These are phyloP conservation scores for Baronia brevicornis DNA, from an alignment of 2,888 invertebrate genomes.

Conservation along the genomic window DNA sequence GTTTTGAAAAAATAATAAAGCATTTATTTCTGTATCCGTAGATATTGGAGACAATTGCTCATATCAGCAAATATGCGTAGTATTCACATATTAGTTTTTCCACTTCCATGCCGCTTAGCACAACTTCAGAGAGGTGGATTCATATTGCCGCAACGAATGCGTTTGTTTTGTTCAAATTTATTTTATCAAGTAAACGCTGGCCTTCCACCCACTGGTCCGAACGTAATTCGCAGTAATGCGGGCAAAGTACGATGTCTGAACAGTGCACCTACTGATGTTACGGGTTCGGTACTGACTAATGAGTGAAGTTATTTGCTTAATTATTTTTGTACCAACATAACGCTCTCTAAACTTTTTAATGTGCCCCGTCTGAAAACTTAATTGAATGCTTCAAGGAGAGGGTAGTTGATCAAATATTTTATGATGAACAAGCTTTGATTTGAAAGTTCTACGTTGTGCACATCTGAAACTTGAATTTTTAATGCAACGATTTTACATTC, in stretches of 20 bases:
- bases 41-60: slow-evolving; percentile 32
- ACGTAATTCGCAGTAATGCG: slow-evolving; percentile 61
- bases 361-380: slow-evolving; percentile 27
- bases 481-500: no score
- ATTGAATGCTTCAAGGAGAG: no score
- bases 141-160: slow-evolving; percentile 68
- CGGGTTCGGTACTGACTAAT: slow-evolving; percentile 52
- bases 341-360: slow-evolving; percentile 39
- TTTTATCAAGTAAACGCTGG: slow-evolving; percentile 73
- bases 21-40: no score
- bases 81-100: slow-evolving; percentile 72
- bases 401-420: no score
- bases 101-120: slow-evolving; percentile 69
- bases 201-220: slow-evolving; percentile 59
- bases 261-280: slow-evolving; percentile 27
- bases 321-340: slow-evolving; percentile 47
- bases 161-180: slow-evolving; percentile 74
- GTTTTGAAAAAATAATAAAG: no score
- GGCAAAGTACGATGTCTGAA: slow-evolving; percentile 29
- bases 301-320: slow-evolving; percentile 61
- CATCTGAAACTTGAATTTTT: no score
- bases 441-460: no score
- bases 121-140: slow-evolving; percentile 68
- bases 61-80: slow-evolving; percentile 50
- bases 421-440: no score